Evolutionary conservation across 1,140 invertebrate genomes (phyloP), one percentile per base, ranked within the genome.

Genomic region (Phymastichus coffea): DNA sequence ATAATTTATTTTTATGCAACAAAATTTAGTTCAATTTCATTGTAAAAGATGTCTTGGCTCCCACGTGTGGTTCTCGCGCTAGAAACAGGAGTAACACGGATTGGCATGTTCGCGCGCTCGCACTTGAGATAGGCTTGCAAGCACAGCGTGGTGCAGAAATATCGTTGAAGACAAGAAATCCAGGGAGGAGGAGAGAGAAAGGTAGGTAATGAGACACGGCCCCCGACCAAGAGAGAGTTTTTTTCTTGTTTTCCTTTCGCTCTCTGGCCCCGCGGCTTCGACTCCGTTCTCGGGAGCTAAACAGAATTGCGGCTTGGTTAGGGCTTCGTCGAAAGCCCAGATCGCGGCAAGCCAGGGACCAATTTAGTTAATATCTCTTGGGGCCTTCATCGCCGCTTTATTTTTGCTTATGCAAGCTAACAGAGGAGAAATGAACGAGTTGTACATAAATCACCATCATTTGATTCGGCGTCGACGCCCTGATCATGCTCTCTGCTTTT

Each of bases 201-300:
- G n/a, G n/a, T 76, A 68, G 72, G 74, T 79, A 80, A 80, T 80
- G 78, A 80, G 76, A 75, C n/a, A n/a, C 76, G 76, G 74, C 76
- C 78, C 76, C 76, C 78, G 78, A 78, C 76, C 71, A 80, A 76
- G 76, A 75, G 73, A 64, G 72, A 46, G 17, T 63, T 30, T 23
- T 38, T 2, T 17, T 20, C 33, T 52, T 19, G 48, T 3, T 3
- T 23, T 46, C 12, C n/a, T n/a, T n/a, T n/a, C n/a, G n/a, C n/a
- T n/a, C n/a, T n/a, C n/a, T n/a, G n/a, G n/a, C n/a, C n/a, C n/a
- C n/a, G n/a, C n/a, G n/a, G n/a, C n/a, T n/a, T n/a, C n/a, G n/a
- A n/a, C n/a, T n/a, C n/a, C n/a, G n/a, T n/a, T n/a, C n/a, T n/a
- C n/a, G 26, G 59, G 54, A 65, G 53, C 65, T 63, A 68, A 67